Percentiles rank a stretch among this genome's conserved stretches.
These are phyloP conservation scores for Mungos mungo DNA, from an alignment of 2,113 vertebrate genomes.

Conservation along the genomic window DNA sequence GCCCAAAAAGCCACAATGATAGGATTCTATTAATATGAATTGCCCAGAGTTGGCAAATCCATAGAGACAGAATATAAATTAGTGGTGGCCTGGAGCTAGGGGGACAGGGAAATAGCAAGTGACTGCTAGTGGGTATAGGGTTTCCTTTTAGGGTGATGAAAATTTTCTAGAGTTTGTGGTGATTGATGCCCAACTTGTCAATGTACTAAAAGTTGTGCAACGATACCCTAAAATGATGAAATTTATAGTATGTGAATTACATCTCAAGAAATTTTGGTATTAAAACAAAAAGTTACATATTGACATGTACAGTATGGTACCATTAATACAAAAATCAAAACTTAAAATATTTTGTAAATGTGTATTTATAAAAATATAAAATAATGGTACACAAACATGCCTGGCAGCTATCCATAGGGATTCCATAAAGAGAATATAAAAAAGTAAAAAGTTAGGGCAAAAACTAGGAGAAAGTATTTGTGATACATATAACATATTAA, in stretches of 20 bases:
- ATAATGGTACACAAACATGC: neutral
- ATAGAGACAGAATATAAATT: too few species aligned
- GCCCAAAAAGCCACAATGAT: neutral
- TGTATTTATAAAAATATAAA: neutral
- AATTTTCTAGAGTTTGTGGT: neutral
- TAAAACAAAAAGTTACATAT: neutral
- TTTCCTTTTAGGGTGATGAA: neutral
- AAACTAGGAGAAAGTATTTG: neutral
- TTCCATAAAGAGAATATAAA: neutral
- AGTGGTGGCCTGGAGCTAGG: too few species aligned
- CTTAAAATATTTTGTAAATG: neutral
- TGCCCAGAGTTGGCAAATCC: neutral
- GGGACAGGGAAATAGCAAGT: too few species aligned
- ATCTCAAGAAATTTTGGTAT: neutral
- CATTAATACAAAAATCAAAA: neutral
- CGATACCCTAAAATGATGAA: neutral
- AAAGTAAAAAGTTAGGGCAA: neutral
- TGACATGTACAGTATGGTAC: neutral
- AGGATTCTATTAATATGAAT: neutral
- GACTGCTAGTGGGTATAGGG: too few species aligned
- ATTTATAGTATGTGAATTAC: neutral
- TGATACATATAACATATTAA: neutral
- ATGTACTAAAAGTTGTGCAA: neutral
- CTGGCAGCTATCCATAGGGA: neutral
- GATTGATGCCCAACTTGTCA: neutral